These are phyloP conservation scores for Rapana venosa DNA, from an alignment of 2,888 invertebrate species.

Conservation along the genomic window DNA sequence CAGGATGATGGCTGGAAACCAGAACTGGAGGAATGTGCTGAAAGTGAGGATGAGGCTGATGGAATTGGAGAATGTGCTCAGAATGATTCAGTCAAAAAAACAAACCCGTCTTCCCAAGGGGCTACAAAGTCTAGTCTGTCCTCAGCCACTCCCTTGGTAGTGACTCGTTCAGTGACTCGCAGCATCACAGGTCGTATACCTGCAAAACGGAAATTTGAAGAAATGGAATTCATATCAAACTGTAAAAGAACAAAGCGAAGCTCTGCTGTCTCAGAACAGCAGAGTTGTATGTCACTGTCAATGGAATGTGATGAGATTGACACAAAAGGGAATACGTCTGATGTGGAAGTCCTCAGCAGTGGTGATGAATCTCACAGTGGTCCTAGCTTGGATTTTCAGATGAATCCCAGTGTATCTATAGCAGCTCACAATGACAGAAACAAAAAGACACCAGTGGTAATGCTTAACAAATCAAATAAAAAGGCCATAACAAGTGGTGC, in stretches of 20 bases:
- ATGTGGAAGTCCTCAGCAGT: slow-evolving; percentile 34
- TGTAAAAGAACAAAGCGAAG: slow-evolving; percentile 26
- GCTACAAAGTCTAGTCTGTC: neutral
- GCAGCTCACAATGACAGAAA: neutral
- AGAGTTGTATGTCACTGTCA: slow-evolving; percentile 12
- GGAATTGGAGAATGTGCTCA: slow-evolving; percentile 52
- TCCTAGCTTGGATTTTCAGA: neutral
- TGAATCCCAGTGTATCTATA: neutral
- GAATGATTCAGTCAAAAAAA: slow-evolving; percentile 19
- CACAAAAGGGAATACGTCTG: slow-evolving; percentile 6
- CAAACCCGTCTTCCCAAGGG: slow-evolving; percentile 26
- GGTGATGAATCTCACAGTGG: slow-evolving; percentile 21
- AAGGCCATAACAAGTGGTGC: neutral
- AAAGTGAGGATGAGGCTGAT: slow-evolving; percentile 51
- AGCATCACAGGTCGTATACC: slow-evolving; percentile 32
- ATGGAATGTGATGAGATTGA: slow-evolving; percentile 22
- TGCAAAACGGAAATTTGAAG: neutral
- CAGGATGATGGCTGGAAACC: slow-evolving; percentile 37
- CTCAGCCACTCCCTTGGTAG: neutral
- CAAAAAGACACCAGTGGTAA: slow-evolving; percentile 34
- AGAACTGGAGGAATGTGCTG: slow-evolving; percentile 23
- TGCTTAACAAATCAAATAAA: slow-evolving; percentile 24
- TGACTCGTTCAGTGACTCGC: slow-evolving; percentile 34
- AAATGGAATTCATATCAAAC: neutral
- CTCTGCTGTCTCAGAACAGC: neutral